phyloP scores from a whole-genome alignment of 2,113 vertebrate species.

The Upupa epops region DNA sequence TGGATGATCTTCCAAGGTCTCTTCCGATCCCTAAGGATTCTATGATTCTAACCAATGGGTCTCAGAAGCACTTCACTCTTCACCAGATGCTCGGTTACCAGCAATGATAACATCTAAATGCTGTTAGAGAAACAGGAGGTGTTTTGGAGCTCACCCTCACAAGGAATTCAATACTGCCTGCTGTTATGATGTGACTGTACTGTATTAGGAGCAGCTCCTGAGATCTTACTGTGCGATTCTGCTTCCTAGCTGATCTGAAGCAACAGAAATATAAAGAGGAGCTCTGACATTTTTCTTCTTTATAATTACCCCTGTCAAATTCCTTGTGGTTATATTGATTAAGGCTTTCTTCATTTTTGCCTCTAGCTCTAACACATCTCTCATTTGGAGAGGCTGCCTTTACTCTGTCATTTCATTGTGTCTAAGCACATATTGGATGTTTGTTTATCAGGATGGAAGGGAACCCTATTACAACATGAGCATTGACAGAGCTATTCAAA shows the following conservation, averaged over 20 bases:
- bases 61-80: not conserved
- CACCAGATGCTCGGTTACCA: not conserved
- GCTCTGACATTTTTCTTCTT: not conserved
- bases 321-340: conserved; percentile 17
- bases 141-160: not conserved
- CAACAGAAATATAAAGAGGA: not conserved
- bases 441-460: conserved; percentile 32
- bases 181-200: not conserved
- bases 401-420: conserved; percentile 22
- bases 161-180: not conserved
- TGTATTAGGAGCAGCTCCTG: not conserved
- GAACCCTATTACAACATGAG: conserved; percentile 18
- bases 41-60: too few species aligned
- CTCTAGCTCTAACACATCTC: not conserved
- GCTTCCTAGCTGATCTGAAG: not conserved
- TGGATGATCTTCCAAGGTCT: too few species aligned
- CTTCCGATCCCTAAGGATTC: too few species aligned
- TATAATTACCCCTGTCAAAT: conserved; percentile 3
- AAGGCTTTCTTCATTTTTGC: not conserved
- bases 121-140: not conserved
- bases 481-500: not conserved
- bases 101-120: not conserved
- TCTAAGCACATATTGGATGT: not conserved
- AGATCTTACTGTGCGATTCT: not conserved
- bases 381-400: not conserved